Percentiles rank a stretch among this genome's conserved stretches.
phyloP scores from a whole-genome alignment of 2,797 vertebrate genomes.

The Neosilurus hyrtlii region DNA sequence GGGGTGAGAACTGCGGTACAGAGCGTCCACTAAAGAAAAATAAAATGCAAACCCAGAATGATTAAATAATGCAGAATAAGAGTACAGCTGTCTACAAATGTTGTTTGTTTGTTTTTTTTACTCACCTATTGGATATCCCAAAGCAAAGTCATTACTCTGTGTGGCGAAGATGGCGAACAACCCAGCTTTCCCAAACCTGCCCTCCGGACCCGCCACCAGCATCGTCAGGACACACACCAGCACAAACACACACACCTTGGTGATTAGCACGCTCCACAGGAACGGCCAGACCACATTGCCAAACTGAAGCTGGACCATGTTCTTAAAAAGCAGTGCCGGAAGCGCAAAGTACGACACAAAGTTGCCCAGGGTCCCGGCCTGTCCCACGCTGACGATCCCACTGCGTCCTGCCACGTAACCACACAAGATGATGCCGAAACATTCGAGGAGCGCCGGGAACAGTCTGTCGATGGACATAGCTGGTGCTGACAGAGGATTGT shows the following conservation, averaged over 20 bases:
- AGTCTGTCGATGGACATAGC: conserved; percentile 93
- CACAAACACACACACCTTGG: conserved; percentile 90
- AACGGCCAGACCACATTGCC: conserved; percentile 92
- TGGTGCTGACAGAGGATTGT: conserved; percentile 63
- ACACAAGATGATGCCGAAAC: conserved; percentile 94
- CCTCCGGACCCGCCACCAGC: conserved; percentile 84
- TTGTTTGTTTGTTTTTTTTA: no score
- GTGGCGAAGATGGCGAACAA: conserved; percentile 96
- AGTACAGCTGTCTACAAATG: not conserved
- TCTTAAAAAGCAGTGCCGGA: conserved; percentile 92
- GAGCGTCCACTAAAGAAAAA: conserved; percentile 64
- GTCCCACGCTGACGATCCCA: conserved; percentile 84
- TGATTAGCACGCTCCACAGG: conserved; percentile 87
- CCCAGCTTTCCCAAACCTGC: conserved; percentile 90
- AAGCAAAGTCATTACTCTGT: conserved; percentile 96
- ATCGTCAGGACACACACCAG: conserved; percentile 88
- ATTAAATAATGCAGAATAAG: not conserved
- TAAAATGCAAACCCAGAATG: not conserved
- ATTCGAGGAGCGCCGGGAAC: conserved; percentile 92
- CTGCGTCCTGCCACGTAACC: conserved; percentile 90
- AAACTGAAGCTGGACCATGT: conserved; percentile 95
- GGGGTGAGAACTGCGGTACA: conserved; percentile 82
- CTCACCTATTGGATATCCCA: conserved; percentile 97
- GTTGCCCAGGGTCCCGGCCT: conserved; percentile 90
- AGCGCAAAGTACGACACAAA: conserved; percentile 96